Percentiles rank a stretch among this genome's conserved stretches.
Conservation (phyloP, 1,140 invertebrate genomes). For the Brevipalpus yothersi region DNA sequence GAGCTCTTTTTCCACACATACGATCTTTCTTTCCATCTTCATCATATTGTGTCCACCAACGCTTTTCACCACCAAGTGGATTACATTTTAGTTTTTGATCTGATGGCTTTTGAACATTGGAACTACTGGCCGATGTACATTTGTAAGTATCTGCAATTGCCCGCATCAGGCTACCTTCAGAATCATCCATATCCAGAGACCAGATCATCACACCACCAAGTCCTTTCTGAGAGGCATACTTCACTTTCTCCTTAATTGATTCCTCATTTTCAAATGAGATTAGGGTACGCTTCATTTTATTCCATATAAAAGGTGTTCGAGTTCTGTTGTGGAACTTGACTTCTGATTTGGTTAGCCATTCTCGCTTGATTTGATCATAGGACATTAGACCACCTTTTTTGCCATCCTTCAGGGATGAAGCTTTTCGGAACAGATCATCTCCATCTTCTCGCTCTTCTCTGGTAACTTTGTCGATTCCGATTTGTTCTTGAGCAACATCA, state of each 20-base stretch:
- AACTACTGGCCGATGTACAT: neutral
- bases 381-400: neutral
- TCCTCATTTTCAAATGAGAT: constrained; percentile 4
- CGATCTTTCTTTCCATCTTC: neutral
- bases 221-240: constrained; percentile 14
- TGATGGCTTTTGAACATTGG: neutral
- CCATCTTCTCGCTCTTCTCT: neutral
- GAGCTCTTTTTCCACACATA: neutral
- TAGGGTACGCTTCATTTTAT: neutral
- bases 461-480: constrained; percentile 15
- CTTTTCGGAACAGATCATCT: neutral
- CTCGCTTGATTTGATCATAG: neutral
- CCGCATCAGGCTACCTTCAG: constrained; percentile 12
- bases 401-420: neutral
- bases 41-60: neutral
- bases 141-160: constrained; percentile 1
- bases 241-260: constrained; percentile 11
- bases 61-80: neutral
- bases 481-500: constrained; percentile 11
- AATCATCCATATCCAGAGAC: constrained; percentile 16
- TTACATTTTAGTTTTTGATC: neutral
- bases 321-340: constrained; percentile 1
- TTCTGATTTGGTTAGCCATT: neutral
- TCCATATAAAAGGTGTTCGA: constrained; percentile 1
- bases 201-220: constrained; percentile 19